Evolutionary conservation across 2,888 invertebrate genomes (phyloP).

Genomic region (Drosophila phalerata): DNA sequence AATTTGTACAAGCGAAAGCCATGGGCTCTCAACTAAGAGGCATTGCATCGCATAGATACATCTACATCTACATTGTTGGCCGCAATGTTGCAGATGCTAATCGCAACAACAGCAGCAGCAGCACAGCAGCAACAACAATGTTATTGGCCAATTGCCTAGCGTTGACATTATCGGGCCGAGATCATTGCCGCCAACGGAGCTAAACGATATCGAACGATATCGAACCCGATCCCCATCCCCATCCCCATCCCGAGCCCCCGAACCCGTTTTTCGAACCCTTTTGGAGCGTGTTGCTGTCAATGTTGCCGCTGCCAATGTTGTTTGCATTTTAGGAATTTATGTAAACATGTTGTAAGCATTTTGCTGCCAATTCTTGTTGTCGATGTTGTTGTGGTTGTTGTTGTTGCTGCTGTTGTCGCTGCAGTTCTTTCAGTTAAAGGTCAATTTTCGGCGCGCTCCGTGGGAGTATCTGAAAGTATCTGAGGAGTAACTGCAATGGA

Average conservation of each 20-base stretch:
- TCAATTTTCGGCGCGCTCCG: conserved; percentile 70
- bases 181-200: conserved; percentile 79
- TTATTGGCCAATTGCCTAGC: conserved; percentile 83
- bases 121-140: conserved; percentile 67
- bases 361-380: conserved; percentile 54
- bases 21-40: conserved; percentile 45
- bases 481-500: conserved; percentile 25
- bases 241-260: conserved; percentile 42
- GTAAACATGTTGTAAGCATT: conserved; percentile 82
- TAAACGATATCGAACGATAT: conserved; percentile 55
- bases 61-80: conserved; percentile 78
- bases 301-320: conserved; percentile 72
- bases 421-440: conserved; percentile 73
- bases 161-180: conserved; percentile 80
- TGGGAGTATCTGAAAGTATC: conserved; percentile 69
- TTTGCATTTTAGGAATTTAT: conserved; percentile 84
- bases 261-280: conserved; percentile 46
- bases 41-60: conserved; percentile 64
- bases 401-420: conserved; percentile 33
- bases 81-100: conserved; percentile 75
- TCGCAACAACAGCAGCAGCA: conserved; percentile 48
- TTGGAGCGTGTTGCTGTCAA: conserved; percentile 81
- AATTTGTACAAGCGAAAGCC: conserved; percentile 73
- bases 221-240: conserved; percentile 45
- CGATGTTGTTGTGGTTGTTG: conserved; percentile 29